Evolutionary conservation across 2,888 invertebrate species (phyloP), one percentile per base, ranked within the genome.

Genomic region (Alloscopus bannaensis): DNA sequence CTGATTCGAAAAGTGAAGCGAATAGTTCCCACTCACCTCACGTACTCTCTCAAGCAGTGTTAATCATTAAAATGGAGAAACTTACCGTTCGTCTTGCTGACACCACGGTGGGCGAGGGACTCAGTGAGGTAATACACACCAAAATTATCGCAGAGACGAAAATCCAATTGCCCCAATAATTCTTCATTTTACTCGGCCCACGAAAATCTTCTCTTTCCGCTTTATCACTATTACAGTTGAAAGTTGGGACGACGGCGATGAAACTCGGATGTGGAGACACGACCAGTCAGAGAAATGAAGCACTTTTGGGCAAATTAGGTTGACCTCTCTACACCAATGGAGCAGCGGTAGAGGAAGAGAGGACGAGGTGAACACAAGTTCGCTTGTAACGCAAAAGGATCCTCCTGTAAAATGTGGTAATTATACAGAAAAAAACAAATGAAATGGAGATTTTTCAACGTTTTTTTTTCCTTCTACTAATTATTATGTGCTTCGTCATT

Each of bases 151-250:
- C 26, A 36, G 64, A 73, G 59, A 65, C 45, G 40, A 65, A 73
- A 65, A 66, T 75, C 75, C 75, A 75, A 75, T 75, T 75, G 66
- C 75, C 66, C 75, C 75, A 75, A 75, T 75, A 75, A 75, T 52
- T 75, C 75, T 75, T 75, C 75, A 75, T 75, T 75, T 75, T 75
- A 57, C 24, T 66, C n/a, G n/a, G n/a, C n/a, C n/a, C n/a, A n/a
- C 45, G n/a, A 66, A 55, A 36, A 59, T 31, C 59, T 47, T 50
- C 47, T 20, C 26, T 57, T 66, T 36, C 59, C 75, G 57, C 59
- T 75, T 75, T 75, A 75, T 75, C 66, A 66, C 75, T 75, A 66
- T 75, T 75, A 75, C 59, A 47, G 75, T 47, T 66, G 66, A 75
- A 75, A 75, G 66, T 75, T 75, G n/a, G 42, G 57, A 59, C 59